Conservation (phyloP, 1,140 invertebrate genomes). For the Phymorhynchus buccinoides region DNA sequence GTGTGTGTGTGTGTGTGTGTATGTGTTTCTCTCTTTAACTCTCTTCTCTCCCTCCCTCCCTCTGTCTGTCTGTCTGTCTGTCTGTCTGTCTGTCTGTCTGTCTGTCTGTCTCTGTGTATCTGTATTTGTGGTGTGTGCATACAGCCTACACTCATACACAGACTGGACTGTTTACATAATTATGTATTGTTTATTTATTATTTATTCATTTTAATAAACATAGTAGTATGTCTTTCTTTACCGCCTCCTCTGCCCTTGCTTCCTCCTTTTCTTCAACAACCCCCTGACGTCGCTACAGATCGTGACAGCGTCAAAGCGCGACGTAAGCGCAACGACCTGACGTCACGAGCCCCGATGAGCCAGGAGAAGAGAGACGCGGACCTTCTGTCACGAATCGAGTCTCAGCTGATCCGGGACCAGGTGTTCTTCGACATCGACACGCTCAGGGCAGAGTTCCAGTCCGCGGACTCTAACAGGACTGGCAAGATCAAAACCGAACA, state of each 20-base stretch:
- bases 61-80: neutral
- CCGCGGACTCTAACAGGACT: constrained; percentile 27
- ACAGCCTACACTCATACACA: no score
- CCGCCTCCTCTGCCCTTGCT: no score
- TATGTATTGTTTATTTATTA: no score
- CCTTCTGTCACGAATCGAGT: constrained; percentile 53
- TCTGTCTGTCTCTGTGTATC: no score
- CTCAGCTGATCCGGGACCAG: constrained; percentile 49
- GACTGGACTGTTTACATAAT: no score
- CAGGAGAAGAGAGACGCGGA: constrained; percentile 61
- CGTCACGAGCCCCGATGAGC: constrained; percentile 43
- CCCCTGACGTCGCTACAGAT: constrained; percentile 45
- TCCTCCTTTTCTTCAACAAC: neutral
- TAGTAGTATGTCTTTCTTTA: no score
- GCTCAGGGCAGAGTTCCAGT: constrained; percentile 41
- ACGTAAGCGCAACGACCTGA: constrained; percentile 53
- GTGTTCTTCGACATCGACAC: constrained; percentile 57
- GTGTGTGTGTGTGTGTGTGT: neutral
- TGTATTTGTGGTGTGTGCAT: no score
- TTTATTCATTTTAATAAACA: no score
- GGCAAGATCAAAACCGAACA: constrained; percentile 39
- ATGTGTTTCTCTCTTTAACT: neutral
- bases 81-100: neutral
- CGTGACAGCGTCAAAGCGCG: constrained; percentile 66
- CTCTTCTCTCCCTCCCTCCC: neutral